Evolutionary conservation across 2,888 invertebrate genomes (phyloP), one percentile per base, ranked within the genome.

Genomic region (Lumbricus terrestris): DNA sequence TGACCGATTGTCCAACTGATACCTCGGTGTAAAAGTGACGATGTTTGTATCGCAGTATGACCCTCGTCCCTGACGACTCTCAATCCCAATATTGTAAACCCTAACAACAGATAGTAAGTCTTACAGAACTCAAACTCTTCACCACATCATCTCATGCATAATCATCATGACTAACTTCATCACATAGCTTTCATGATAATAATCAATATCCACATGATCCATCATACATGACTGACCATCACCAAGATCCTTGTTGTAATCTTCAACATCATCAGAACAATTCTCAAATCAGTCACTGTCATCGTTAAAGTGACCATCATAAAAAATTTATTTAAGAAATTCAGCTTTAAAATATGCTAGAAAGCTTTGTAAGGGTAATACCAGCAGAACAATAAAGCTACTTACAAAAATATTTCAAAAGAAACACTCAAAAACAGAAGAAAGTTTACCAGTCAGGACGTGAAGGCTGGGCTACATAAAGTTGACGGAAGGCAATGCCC

Each of bases 1-100:
- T 0, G 96, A 98, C 94, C 97, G 97, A 95, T 99, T 99, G 95
- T 98, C 97, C 91, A 99, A 96, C 95, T 98, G 97, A 95, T 97
- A 99, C 92, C 98, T 96, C 82, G 99, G 98, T 33, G 98, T 97
- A 93, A 99, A 96, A 13, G 98, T 98, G 54, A 98, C 97, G 93
- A 99, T 97, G 94, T 97, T 97, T 47, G 99, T 98, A 94, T 97
- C 97, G 18, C 97, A 96, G 96, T 99, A 98, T 93, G 97, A 96
- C 82, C 98, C 98, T 93, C 97, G 96, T 0, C 98, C 99, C 88
- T 96, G 96, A 91, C 97, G 96, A 90, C 98, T 97, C 94, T 97
- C 97, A 92, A 99, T 97, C 91, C 99, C 99, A 93, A 99, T 97
- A 90, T 97, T 96, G 95, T 97, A 97, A 91, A 97, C 97, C 92